Percentiles rank a stretch among this genome's conserved stretches.
Conservation (phyloP, 1,140 invertebrate genomes). For the Cataglyphis hispanica region DNA sequence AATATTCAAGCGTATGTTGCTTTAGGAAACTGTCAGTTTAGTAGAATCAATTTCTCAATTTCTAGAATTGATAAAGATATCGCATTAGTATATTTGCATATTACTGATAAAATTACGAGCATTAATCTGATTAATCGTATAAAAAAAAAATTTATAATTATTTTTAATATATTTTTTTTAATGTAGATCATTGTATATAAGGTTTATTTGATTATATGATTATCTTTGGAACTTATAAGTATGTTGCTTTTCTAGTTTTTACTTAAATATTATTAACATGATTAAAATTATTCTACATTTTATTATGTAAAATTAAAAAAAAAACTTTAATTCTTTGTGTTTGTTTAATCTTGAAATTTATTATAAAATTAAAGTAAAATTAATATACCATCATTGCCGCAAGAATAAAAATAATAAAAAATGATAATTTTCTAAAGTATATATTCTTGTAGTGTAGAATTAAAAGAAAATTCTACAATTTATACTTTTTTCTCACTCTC, state of each 20-base stretch:
- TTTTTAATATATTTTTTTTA: not conserved
- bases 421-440: not conserved
- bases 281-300: not conserved
- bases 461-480: not conserved
- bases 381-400: not conserved
- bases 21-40: not conserved
- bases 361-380: not conserved
- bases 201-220: not conserved
- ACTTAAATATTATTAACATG: not conserved
- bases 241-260: not conserved
- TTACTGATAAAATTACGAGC: not conserved
- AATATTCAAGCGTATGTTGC: slow-evolving; percentile 15
- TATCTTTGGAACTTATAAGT: not conserved
- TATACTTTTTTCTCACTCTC: not conserved
- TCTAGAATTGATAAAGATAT: not conserved
- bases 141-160: not conserved
- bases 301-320: not conserved
- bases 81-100: not conserved
- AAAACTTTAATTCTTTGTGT: not conserved
- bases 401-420: not conserved
- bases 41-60: not conserved
- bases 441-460: not conserved
- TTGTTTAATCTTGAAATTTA: not conserved
- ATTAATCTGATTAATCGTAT: not conserved
- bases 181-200: not conserved